Percentiles rank a stretch among this genome's conserved stretches.
These are phyloP conservation scores for Leuctra nigra DNA, from an alignment of 2,888 invertebrate genomes.

Conservation along the genomic window DNA sequence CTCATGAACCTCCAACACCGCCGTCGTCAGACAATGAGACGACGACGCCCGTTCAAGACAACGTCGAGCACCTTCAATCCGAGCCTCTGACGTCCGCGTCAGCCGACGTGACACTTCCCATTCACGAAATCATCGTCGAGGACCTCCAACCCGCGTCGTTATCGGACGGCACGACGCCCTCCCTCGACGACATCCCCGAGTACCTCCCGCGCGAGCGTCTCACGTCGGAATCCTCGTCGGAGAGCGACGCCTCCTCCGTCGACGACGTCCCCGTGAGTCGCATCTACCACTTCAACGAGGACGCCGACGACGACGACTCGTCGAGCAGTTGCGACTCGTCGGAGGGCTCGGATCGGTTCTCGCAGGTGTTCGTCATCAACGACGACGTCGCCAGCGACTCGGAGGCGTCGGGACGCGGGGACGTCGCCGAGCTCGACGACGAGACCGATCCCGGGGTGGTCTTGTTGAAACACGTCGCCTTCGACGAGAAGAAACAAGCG, in stretches of 20 bases:
- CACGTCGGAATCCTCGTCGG: constrained; percentile 48
- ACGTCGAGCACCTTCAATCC: constrained; percentile 14
- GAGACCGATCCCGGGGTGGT: constrained; percentile 33
- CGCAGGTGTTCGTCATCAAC: constrained; percentile 49
- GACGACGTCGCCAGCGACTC: constrained; percentile 29
- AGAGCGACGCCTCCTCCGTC: constrained; percentile 46
- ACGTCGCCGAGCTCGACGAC: constrained; percentile 32
- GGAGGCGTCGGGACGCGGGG: too few species aligned
- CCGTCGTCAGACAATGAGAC: not conserved
- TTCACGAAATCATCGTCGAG: not conserved
- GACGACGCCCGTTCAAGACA: constrained; percentile 5
- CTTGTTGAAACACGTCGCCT: constrained; percentile 10
- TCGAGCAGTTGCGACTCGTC: constrained; percentile 1
- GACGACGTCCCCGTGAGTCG: constrained; percentile 35
- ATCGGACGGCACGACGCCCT: too few species aligned
- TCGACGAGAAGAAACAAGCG: not conserved
- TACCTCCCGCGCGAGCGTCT: not conserved
- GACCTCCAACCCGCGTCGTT: too few species aligned
- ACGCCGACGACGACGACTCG: not conserved
- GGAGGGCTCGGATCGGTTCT: constrained; percentile 41
- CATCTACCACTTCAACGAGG: constrained; percentile 13
- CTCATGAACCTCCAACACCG: too few species aligned
- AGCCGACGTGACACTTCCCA: not conserved
- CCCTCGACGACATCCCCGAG: not conserved
- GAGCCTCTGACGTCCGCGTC: not conserved